Evolutionary conservation across 1,140 invertebrate genomes (phyloP).

Genomic region (Coboldia fuscipes): DNA sequence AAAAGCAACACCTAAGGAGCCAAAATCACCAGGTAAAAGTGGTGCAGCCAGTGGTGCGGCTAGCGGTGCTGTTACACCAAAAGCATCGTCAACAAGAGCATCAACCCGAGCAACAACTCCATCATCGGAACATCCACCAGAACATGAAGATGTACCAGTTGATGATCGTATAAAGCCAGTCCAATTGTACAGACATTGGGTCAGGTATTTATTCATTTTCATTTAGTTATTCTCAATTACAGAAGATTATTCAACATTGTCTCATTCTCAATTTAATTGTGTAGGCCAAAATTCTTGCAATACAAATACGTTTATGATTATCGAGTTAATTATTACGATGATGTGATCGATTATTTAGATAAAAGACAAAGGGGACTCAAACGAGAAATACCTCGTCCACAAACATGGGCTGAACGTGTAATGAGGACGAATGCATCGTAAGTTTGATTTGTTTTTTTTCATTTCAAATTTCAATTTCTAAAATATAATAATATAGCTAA

Average conservation of each 20-base stretch:
- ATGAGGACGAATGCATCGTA: conserved; percentile 28
- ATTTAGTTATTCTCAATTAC: conserved; percentile 1
- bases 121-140: conserved; percentile 18
- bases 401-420: conserved; percentile 62
- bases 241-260: not conserved
- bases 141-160: conserved; percentile 31
- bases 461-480: not conserved
- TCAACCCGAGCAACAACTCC: conserved; percentile 6
- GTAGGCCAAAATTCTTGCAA: conserved; percentile 48
- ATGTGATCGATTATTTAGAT: conserved; percentile 60
- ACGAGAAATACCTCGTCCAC: conserved; percentile 44
- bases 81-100: conserved; percentile 3
- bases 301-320: conserved; percentile 67
- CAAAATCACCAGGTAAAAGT: no score
- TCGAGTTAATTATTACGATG: conserved; percentile 63
- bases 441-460: not conserved
- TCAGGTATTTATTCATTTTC: conserved; percentile 26
- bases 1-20: no score
- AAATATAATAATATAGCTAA: conserved; percentile 1
- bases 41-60: no score
- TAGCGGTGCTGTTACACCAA: no score
- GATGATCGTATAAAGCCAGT: conserved; percentile 26
- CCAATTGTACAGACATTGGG: conserved; percentile 46
- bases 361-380: conserved; percentile 41
- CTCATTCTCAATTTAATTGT: not conserved